Evolutionary conservation across 37 sponge, comb jelly and placozoan species (phyloP).

Genomic region (Aphrocallistes beatrix): DNA sequence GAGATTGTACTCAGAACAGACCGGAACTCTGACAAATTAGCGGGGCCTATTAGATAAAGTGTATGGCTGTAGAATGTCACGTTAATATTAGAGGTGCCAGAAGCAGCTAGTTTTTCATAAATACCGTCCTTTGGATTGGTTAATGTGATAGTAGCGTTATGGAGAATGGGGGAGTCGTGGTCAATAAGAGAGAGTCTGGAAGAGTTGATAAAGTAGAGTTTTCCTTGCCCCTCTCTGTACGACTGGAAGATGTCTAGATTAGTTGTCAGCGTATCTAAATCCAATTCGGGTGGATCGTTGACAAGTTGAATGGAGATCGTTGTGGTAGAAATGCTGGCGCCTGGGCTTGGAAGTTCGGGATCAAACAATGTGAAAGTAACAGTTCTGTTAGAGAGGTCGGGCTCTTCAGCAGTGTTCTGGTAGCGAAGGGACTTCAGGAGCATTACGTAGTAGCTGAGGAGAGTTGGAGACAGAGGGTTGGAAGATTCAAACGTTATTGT

Average conservation of each 20-base stretch:
- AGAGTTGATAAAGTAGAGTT: background rate
- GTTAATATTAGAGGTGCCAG: constrained; percentile 26
- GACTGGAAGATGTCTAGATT: constrained; percentile 26
- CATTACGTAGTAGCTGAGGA: constrained; percentile 38
- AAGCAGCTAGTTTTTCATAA: constrained; percentile 48
- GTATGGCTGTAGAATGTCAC: background rate
- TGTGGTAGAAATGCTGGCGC: constrained; percentile 4
- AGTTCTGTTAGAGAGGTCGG: constrained; percentile 23
- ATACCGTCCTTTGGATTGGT: constrained; percentile 36
- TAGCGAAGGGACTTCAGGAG: constrained; percentile 47
- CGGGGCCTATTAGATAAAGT: constrained; percentile 58
- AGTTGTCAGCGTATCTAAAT: constrained; percentile 25
- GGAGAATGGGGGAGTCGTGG: constrained; percentile 31
- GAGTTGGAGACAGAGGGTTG: constrained; percentile 23
- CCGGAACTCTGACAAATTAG: constrained; percentile 40
- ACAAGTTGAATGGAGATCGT: constrained; percentile 36
- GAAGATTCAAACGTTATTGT: constrained; percentile 17
- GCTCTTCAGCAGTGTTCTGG: constrained; percentile 64
- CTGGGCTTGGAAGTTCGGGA: constrained; percentile 15
- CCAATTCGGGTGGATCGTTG: constrained; percentile 71
- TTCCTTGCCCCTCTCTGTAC: constrained; percentile 49
- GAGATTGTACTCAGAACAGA: constrained; percentile 42
- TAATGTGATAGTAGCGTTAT: constrained; percentile 32
- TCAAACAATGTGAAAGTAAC: constrained; percentile 35
- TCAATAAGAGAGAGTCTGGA: constrained; percentile 45